Base-by-base conservation (phyloP, 1,140 invertebrate genomes). In the Brachionus calyciflorus region DNA sequence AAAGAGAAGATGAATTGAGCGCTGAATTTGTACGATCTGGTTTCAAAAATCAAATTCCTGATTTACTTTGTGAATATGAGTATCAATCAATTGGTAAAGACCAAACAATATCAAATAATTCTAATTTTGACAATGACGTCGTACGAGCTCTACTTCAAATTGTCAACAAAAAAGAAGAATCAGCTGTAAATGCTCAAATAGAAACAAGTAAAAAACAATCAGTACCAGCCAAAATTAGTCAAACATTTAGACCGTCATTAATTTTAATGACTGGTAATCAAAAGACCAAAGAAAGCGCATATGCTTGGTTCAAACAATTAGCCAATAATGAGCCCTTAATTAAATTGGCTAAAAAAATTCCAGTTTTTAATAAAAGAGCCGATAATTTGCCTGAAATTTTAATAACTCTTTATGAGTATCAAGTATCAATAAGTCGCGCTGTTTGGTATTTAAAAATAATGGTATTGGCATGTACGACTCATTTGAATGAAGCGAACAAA, bases 381-480 rank as follows among this genome's bases (percentile, higher is more conserved):
- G 69, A 73, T 26, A 73, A 73, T 14, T 73, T 73, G 24, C 69
- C 69, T 2, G 69, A 73, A 41, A 73, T 73, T 73, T 51, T 73
- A 14, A 73, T 73, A 9, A 73, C 69, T 12, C 30, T 73, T n/a
- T 55, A 73, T 10, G 69, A 73, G 46, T 55, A 73, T 41, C 69
- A 73, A 46, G 69, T 73, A 19, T 26, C 69, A 9, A 73, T 73
- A n/a, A 49, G 46, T 12, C 69, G 69, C 7, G 46, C 51, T 14
- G 51, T 73, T 51, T 73, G 69, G 69, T 73, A 73, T 49, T 26
- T 73, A 9, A 73, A 73, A 73, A 73, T 73, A 33, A 73, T 73
- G 69, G 69, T 73, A 21, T 37, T 73, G 17, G 69, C 44, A 30
- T 73, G 51, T 24, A 40, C 69, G 33, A 51, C 69, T 40, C 49